These are phyloP conservation scores for Holacanthus passer DNA, from an alignment of 2,113 vertebrate genomes.

Conservation along the genomic window DNA sequence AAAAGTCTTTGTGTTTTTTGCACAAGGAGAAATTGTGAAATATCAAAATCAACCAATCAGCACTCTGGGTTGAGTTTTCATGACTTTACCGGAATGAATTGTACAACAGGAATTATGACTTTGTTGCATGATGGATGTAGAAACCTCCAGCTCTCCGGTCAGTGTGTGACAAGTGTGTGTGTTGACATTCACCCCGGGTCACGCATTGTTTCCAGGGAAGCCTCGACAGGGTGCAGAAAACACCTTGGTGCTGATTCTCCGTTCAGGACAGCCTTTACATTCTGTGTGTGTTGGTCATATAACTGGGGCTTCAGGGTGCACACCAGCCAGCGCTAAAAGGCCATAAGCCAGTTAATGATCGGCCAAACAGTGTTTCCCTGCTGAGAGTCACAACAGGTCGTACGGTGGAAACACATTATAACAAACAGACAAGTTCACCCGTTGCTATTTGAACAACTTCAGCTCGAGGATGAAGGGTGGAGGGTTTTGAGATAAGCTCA, in stretches of 20 bases:
- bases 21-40: conserved; percentile 7
- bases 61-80: neutral
- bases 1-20: neutral
- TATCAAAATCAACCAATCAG: neutral
- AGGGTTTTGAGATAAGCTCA: neutral
- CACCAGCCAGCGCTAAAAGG: neutral
- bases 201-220: conserved; percentile 31
- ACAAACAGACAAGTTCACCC: neutral
- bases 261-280: neutral
- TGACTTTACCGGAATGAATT: neutral
- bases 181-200: neutral
- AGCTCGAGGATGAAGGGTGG: neutral
- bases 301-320: neutral
- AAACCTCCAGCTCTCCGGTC: neutral
- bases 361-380: conserved; percentile 4
- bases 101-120: conserved; percentile 1
- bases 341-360: conserved; percentile 33
- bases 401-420: neutral
- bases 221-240: neutral
- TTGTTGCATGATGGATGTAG: neutral
- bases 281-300: neutral
- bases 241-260: neutral
- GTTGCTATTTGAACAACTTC: neutral
- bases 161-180: conserved; percentile 9
- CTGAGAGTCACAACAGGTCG: neutral